A percentile compares a stretch with the other conserved stretches of the same genome.
Evolutionary conservation across 2,113 vertebrate species (phyloP).

Genomic region (Psittacula cyanocephala): DNA sequence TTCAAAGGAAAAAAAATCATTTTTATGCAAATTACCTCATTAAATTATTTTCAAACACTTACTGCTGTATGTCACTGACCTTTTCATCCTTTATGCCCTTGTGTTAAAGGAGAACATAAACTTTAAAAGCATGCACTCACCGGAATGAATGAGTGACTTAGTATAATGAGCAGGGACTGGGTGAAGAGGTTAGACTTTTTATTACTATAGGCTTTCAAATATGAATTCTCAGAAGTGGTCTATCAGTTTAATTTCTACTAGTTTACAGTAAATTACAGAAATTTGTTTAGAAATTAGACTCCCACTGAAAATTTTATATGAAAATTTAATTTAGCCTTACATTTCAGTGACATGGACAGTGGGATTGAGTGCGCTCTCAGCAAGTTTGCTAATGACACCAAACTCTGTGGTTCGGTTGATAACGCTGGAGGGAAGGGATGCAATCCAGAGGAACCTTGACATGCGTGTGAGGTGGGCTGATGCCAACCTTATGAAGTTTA

Average conservation of each 20-base stretch:
- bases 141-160: not conserved
- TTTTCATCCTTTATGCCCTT: not conserved
- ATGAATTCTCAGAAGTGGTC: not conserved
- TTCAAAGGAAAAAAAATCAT: not conserved
- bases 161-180: not conserved
- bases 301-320: not conserved
- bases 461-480: too few species aligned
- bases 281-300: not conserved
- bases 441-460: too few species aligned
- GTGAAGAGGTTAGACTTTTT: not conserved
- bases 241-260: not conserved
- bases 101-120: not conserved
- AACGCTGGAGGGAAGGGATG: too few species aligned
- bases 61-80: not conserved
- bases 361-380: too few species aligned
- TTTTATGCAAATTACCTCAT: conserved; percentile 16
- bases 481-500: too few species aligned
- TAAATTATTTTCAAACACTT: conserved; percentile 13
- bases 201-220: not conserved
- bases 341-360: not conserved
- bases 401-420: too few species aligned
- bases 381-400: too few species aligned
- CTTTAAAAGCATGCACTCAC: not conserved
- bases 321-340: not conserved
- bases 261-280: not conserved